Evolutionary conservation across 2,888 invertebrate genomes (phyloP), one percentile per base, ranked within the genome.

Genomic region (Drosophila silvestris): DNA sequence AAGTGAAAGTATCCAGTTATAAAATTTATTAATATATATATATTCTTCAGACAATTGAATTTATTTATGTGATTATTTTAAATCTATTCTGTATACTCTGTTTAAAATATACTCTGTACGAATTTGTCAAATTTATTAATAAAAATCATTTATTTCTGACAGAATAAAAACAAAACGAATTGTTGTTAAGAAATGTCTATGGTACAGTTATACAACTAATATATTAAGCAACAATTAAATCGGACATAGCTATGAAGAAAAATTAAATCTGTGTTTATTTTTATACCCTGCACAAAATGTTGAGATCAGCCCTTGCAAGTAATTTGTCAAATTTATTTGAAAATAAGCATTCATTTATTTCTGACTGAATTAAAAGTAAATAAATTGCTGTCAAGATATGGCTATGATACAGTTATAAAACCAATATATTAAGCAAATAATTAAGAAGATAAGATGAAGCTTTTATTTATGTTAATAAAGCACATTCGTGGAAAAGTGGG

Each of bases 401-500:
- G 14, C n/a, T n/a, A 26, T 22, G n/a, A 47, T n/a, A 32, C 14
- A 32, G n/a, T 32, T 19, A 37, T 12, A 22, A 39, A n/a, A 37
- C n/a, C 44, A n/a, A 32, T 37, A 54, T 47, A 33, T 66, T 37
- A 47, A n/a, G 53, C 65, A 50, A 39, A 57, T 68, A 69, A 68
- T 67, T 67, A 47, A 28, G n/a, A n/a, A 32, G 41, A 44, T 32
- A 67, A 41, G 19, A 28, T 52, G 47, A 9, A 9, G 47, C 16
- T 41, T 44, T 74, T 61, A 58, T 68, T 53, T 73, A 70, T 78
- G 53, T 52, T 64, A 52, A 54, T 51, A 35, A 41, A 65, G 54
- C 35, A 32, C 30, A 64, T 74, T 61, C 28, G 53, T 61, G 35
- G 61, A 63, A 74, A 72, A 72, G 80, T 79, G 77, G 80, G 80